Base-by-base conservation (phyloP, 2,888 invertebrate genomes). In the Muscina levida region DNA sequence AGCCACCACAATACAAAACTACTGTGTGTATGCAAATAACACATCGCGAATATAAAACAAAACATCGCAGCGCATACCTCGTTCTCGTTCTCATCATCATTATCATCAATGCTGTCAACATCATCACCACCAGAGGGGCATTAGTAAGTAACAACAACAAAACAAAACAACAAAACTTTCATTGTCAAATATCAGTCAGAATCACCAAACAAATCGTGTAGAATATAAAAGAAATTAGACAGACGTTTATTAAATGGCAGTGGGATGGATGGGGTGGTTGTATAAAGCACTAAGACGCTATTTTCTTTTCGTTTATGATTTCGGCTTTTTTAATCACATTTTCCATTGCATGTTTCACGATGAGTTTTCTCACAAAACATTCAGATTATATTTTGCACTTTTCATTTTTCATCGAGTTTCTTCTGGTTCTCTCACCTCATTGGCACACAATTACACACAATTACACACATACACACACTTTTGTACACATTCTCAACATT, bases 131-230 rank as follows among this genome's bases (percentile, higher is more conserved):
- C 31, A 31, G 3, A 31, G 31, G 59, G 56, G 67, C 53, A 68
- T 24, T 37, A 51, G 59, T 31, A 62, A 73, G 31, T 65, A 73
- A 73, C 71, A 59, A 59, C 71, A 77, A 81, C 67, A 75, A n/a
- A n/a, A n/a, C n/a, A n/a, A n/a, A 59, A 59, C 71, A 77, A 81
- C 67, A 75, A 8, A 31, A 31, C 31, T 3, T 81, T 81, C 81
- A 81, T 81, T 81, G 81, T 81, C 81, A 81, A 81, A 81, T 74
- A 81, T 68, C 81, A 51, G 19, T 19, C 17, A 19, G 11, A 11
- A 51, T 2, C 2, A 51, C 1, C 51, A 76, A 79, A 67, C 62
- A 68, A 13, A 46, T 19, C 56, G 31, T 5, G 31, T 8, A 31
- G 62, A 72, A 72, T 26, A 68, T 57, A 72, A 24, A 8, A 56